Conservation (phyloP, 2,797 vertebrate species). For the Austrolebias charrua region DNA sequence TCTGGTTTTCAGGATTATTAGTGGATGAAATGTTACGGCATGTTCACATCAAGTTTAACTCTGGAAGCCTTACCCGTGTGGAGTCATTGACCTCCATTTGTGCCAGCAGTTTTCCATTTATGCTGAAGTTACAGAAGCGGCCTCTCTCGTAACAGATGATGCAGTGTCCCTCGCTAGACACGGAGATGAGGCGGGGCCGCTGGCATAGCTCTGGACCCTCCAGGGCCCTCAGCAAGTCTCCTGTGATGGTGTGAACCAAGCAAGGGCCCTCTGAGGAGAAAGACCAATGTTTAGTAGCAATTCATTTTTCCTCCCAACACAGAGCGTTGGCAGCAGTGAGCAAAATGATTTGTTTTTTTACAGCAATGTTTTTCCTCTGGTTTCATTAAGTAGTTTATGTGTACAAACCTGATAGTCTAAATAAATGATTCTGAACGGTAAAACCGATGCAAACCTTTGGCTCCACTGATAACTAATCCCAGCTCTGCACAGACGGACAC, state of each 20-base stretch:
- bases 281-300: neutral
- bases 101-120: constrained; percentile 96
- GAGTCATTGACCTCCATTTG: constrained; percentile 99
- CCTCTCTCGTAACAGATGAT: constrained; percentile 98
- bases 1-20: neutral
- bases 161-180: constrained; percentile 95
- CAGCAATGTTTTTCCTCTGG: no score
- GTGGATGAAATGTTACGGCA: neutral
- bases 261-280: constrained; percentile 88
- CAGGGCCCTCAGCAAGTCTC: constrained; percentile 90
- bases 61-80: constrained; percentile 83
- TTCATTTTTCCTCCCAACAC: no score
- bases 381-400: no score
- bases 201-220: constrained; percentile 92
- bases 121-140: constrained; percentile 98
- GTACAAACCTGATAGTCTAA: neutral
- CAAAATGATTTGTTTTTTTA: no score
- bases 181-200: constrained; percentile 90
- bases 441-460: constrained; percentile 85
- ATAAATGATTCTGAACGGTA: neutral
- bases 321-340: no score
- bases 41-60: neutral
- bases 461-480: constrained; percentile 93
- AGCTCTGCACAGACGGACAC: constrained; percentile 97
- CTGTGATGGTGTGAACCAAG: constrained; percentile 94